phyloP scores from a whole-genome alignment of 2,113 vertebrate genomes.

The Eclectus roratus region DNA sequence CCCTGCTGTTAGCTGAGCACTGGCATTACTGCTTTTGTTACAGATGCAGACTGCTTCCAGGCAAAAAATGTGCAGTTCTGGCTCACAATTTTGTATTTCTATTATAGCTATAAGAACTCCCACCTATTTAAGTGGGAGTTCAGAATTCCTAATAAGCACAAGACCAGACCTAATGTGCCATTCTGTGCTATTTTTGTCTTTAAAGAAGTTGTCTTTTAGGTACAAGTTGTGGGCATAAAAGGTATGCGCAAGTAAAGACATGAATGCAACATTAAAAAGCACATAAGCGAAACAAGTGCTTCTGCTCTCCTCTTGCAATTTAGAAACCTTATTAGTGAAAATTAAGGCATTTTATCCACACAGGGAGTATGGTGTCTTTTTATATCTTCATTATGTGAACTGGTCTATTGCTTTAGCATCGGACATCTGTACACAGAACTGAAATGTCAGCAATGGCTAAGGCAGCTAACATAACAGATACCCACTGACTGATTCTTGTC shows the following conservation, averaged over 20 bases:
- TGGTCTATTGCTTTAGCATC: neutral
- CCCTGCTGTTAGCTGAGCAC: neutral
- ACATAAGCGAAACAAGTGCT: neutral
- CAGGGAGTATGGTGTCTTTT: neutral
- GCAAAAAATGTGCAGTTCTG: neutral
- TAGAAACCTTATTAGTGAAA: neutral
- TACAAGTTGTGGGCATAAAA: neutral
- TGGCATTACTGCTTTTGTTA: neutral
- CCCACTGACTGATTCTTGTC: neutral
- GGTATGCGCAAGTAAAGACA: neutral
- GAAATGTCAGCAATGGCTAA: neutral
- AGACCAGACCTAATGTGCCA: neutral
- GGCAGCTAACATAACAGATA: neutral
- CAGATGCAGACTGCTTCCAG: neutral
- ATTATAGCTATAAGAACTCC: neutral
- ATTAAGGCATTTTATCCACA: neutral
- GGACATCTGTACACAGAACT: neutral
- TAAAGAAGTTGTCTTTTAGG: neutral
- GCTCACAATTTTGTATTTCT: neutral
- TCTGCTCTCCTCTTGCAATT: neutral
- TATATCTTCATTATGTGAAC: neutral
- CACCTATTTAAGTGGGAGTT: slow-evolving; percentile 8
- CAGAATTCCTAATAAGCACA: slow-evolving; percentile 11
- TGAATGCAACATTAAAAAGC: neutral
- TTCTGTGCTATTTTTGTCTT: neutral